phyloP scores from a whole-genome alignment of 2,888 invertebrate species.

The Tholera decimalis region DNA sequence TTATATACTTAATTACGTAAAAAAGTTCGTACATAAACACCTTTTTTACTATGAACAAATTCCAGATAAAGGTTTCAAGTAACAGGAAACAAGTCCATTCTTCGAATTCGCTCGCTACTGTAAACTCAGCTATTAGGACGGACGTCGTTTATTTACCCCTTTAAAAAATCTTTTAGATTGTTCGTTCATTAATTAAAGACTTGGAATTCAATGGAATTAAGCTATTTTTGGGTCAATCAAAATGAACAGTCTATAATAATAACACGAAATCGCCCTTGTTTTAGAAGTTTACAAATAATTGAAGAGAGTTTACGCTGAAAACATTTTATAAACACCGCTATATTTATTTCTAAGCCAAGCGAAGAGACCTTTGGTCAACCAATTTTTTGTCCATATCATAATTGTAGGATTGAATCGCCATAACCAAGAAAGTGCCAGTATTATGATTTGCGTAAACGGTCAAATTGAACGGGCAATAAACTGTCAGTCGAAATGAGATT shows the following conservation, averaged over 20 bases:
- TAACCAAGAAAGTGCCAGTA: conserved; percentile 43
- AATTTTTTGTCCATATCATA: background rate
- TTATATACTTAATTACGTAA: too few relatives aligned
- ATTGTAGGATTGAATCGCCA: conserved; percentile 25
- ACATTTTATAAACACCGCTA: background rate
- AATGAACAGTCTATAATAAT: background rate
- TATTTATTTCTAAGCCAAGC: background rate
- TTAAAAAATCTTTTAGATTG: too few relatives aligned
- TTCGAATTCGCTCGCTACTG: conserved; percentile 4
- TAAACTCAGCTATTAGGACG: background rate
- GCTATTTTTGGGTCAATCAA: conserved; percentile 6
- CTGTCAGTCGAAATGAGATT: conserved; percentile 78
- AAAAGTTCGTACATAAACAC: too few relatives aligned
- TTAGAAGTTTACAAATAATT: background rate
- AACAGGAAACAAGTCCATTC: conserved; percentile 19
- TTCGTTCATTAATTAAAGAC: background rate
- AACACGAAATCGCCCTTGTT: background rate
- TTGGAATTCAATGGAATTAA: conserved; percentile 13
- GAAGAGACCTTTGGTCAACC: conserved; percentile 8
- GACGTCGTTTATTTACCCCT: background rate
- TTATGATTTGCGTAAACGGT: conserved; percentile 48
- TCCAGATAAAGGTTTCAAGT: background rate
- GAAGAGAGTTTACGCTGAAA: background rate
- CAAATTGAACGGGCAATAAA: conserved; percentile 73
- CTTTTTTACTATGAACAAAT: too few relatives aligned